Percentiles rank a stretch among this genome's conserved stretches.
phyloP scores from a whole-genome alignment of 2,113 vertebrate genomes.

The Cranoglanis bouderius region DNA sequence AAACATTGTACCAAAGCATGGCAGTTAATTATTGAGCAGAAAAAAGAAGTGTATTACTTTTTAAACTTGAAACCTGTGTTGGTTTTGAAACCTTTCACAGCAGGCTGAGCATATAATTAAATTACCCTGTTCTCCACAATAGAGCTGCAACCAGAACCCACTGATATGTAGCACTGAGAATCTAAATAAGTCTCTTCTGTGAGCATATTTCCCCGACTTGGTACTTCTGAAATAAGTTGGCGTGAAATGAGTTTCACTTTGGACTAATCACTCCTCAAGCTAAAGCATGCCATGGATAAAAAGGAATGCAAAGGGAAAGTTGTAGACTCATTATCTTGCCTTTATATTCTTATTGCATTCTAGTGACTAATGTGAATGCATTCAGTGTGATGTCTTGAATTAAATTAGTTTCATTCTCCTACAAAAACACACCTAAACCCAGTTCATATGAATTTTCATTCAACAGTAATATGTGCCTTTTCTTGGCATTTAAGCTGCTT shows the following conservation, averaged over 20 bases:
- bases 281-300: background rate
- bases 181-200: conserved; percentile 31
- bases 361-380: background rate
- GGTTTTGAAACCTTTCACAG: conserved; percentile 57
- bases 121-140: conserved; percentile 58
- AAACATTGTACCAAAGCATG: background rate
- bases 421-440: background rate
- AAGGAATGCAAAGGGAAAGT: background rate
- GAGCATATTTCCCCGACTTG: background rate
- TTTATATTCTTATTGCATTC: background rate
- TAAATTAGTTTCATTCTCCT: background rate
- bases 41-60: background rate
- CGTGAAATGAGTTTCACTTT: background rate
- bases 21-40: background rate
- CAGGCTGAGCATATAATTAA: conserved; percentile 67
- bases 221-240: background rate
- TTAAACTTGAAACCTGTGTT: background rate
- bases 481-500: background rate
- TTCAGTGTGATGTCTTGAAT: background rate
- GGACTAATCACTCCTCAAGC: background rate
- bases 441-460: background rate
- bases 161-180: background rate
- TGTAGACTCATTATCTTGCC: background rate
- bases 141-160: conserved; percentile 44
- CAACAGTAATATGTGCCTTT: background rate